Conservation (phyloP, 2,797 vertebrate genomes). For the Neosalanx taihuensis region DNA sequence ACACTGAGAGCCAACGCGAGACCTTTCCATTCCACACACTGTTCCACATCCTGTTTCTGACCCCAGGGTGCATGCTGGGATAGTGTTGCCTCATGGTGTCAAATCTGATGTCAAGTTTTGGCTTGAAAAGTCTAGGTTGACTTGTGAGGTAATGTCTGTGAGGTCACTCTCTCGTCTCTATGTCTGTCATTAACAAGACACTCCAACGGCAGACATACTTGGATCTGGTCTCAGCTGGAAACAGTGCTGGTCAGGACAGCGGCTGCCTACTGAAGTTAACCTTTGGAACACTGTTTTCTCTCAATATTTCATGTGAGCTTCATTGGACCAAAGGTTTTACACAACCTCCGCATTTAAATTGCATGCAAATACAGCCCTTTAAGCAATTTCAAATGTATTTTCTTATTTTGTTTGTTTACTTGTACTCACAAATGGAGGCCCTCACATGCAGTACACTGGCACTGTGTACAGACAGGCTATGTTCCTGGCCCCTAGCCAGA, state of each 20-base stretch:
- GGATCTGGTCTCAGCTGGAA: constrained; percentile 7
- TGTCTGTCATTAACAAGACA: constrained; percentile 25
- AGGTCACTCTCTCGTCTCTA: constrained; percentile 47
- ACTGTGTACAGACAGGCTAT: not conserved
- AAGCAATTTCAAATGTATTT: too few species aligned
- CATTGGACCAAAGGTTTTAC: too few species aligned
- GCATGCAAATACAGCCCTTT: not conserved
- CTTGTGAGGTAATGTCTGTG: constrained; percentile 66
- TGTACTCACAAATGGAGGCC: too few species aligned
- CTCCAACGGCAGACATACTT: constrained; percentile 17
- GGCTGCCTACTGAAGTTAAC: not conserved
- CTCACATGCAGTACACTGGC: not conserved
- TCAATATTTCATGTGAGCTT: too few species aligned
- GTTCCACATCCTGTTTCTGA: constrained; percentile 50
- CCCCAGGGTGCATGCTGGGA: constrained; percentile 30
- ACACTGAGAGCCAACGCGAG: constrained; percentile 28
- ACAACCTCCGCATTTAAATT: not conserved
- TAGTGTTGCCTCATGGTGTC: constrained; percentile 11
- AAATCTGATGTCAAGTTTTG: not conserved
- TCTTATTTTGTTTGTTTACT: too few species aligned
- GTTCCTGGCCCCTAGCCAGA: not conserved
- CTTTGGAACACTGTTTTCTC: not conserved
- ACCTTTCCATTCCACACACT: constrained; percentile 47
- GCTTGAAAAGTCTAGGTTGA: constrained; percentile 21
- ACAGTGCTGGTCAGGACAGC: not conserved